Percentiles rank a stretch among this genome's conserved stretches.
These are phyloP conservation scores for Helicoverpa zea DNA, from an alignment of 1,140 invertebrate species.

Conservation along the genomic window DNA sequence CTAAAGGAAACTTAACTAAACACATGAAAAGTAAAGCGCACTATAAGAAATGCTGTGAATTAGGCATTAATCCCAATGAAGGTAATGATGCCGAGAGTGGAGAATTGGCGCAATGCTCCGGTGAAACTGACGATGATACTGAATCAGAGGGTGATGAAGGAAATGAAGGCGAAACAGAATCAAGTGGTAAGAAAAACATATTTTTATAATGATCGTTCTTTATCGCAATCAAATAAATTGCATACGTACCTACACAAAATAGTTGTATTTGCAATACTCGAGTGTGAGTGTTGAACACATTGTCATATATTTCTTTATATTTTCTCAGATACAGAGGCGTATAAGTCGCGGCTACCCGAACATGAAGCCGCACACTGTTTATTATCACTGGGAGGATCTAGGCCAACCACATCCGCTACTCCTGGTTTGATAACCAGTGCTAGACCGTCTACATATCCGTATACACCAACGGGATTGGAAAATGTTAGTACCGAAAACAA, in stretches of 20 bases:
- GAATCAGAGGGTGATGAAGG: conserved; percentile 90
- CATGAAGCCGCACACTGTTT: conserved; percentile 96
- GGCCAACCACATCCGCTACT: conserved; percentile 80
- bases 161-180: conserved; percentile 90
- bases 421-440: conserved; percentile 87
- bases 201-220: not conserved
- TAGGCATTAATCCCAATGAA: conserved; percentile 92
- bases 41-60: conserved; percentile 96
- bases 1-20: conserved; percentile 99
- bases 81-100: conserved; percentile 89
- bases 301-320: conserved; percentile 29
- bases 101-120: conserved; percentile 79
- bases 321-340: conserved; percentile 87
- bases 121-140: conserved; percentile 88
- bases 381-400: conserved; percentile 89
- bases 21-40: conserved; percentile 99
- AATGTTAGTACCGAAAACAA: conserved; percentile 65
- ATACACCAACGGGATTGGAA: conserved; percentile 83
- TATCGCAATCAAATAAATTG: not conserved
- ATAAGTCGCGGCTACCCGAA: conserved; percentile 90
- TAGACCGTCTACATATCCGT: conserved; percentile 89
- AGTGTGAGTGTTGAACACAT: no score
- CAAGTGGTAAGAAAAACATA: conserved; percentile 87
- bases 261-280: no score
- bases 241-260: no score